These are phyloP conservation scores for Ancistrus triradiatus DNA, from an alignment of 2,113 vertebrate genomes.

Conservation along the genomic window DNA sequence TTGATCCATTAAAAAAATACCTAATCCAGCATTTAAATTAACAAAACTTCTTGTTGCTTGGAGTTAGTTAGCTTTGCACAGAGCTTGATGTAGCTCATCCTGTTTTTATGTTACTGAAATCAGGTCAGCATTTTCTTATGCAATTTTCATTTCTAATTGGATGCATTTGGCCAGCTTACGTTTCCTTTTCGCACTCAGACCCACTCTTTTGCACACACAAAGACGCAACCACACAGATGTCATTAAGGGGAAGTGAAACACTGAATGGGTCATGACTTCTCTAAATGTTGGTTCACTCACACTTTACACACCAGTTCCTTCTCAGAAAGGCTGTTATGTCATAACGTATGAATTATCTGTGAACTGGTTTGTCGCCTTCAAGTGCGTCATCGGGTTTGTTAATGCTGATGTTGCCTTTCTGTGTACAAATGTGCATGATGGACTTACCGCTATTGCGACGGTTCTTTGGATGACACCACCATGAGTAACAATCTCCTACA, in stretches of 20 bases:
- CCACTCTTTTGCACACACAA: background rate
- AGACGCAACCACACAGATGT: background rate
- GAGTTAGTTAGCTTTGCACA: too few relatives aligned
- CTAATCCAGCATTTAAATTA: too few relatives aligned
- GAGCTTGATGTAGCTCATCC: too few relatives aligned
- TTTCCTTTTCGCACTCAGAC: background rate
- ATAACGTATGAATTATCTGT: conserved; percentile 13
- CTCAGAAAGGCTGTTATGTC: conserved; percentile 28
- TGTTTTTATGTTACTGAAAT: too few relatives aligned
- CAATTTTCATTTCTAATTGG: too few relatives aligned
- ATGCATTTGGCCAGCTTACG: too few relatives aligned
- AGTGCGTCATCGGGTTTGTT: conserved; percentile 31
- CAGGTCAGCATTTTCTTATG: too few relatives aligned
- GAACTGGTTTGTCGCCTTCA: conserved; percentile 27
- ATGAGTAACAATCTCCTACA: conserved; percentile 10
- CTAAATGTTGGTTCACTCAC: background rate
- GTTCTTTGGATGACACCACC: conserved; percentile 11
- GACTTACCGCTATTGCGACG: conserved; percentile 29
- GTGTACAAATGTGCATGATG: background rate
- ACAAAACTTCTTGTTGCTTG: too few relatives aligned
- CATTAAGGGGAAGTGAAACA: conserved; percentile 23
- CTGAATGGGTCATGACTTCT: background rate
- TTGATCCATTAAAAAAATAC: too few relatives aligned
- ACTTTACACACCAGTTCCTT: background rate
- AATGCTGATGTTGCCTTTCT: conserved; percentile 1